Evolutionary conservation across 2,113 vertebrate species (phyloP), one percentile per base, ranked within the genome.

Genomic region (human (Homo sapiens)): DNA sequence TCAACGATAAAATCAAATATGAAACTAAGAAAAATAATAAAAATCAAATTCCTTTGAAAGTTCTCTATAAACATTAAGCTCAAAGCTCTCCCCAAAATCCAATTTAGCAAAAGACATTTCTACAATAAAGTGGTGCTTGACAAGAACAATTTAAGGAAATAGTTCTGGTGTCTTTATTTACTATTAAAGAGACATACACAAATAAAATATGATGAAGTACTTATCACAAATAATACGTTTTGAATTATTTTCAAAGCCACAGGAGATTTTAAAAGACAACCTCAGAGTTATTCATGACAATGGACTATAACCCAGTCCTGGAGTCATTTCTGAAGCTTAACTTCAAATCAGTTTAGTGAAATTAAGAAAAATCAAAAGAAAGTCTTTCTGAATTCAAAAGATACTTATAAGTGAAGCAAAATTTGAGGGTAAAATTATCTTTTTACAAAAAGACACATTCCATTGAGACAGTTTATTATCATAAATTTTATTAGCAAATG

Each of bases 1-100:
- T 91, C 96, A 98, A 97, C 85, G 96, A 90, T 85, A 90, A 97
- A 96, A 93, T 84, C 55, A 87, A 95, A 97, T 61, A 94, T 93
- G 35, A 97, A 75, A 97, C 61, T 84, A 52, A 92, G 75, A 97
- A 97, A 96, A 97, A 97, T 73, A 96, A 25, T 84, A 97, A 97
- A 98, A 98, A 96, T 97, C 52, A 86, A 94, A 94, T 89, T 73
- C 25, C 57, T 88, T 98, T 94, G 86, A 98, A 98, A 98, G 96
- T 95, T 22, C 23, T 64, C 61, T 68, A 90, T 98, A 96, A 96
- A 87, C 93, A 70, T 87, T 93, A 97, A 89, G 50, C 82, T 97
- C 45, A 97, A 90, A 40, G 92, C 43, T 92, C 96, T 96, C 95
- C 95, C 93, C 82, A 66, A 98, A 98, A 93, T 78, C 92, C 92